These are phyloP conservation scores for Melipona beecheii DNA, from an alignment of 2,888 invertebrate species.

Conservation along the genomic window DNA sequence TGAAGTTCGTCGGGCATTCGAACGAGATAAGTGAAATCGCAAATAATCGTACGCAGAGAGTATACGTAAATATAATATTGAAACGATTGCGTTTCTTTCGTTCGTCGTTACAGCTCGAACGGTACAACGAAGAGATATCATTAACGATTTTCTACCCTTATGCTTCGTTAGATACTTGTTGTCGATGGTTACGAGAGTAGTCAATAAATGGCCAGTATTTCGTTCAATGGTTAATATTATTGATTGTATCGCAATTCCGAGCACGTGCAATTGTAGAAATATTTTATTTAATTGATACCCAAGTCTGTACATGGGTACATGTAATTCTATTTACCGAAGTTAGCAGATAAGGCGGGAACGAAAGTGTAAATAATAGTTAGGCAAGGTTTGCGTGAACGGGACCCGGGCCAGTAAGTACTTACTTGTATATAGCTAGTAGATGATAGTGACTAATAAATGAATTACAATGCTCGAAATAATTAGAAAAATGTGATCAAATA, in stretches of 20 bases:
- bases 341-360: slow-evolving; percentile 44
- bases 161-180: too few relatives aligned
- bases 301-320: background rate
- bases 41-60: slow-evolving; percentile 2
- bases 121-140: slow-evolving; percentile 32
- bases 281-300: slow-evolving; percentile 54
- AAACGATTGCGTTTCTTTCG: background rate
- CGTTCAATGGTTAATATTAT: slow-evolving; percentile 50
- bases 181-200: slow-evolving; percentile 63
- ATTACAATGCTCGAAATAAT: slow-evolving; percentile 45
- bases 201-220: slow-evolving; percentile 77
- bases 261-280: slow-evolving; percentile 56
- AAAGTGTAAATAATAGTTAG: slow-evolving; percentile 64
- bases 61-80: slow-evolving; percentile 32
- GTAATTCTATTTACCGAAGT: slow-evolving; percentile 30
- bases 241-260: slow-evolving; percentile 42
- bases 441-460: slow-evolving; percentile 36
- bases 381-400: slow-evolving; percentile 69
- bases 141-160: slow-evolving; percentile 41
- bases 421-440: slow-evolving; percentile 67
- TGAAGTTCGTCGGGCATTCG: background rate
- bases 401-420: slow-evolving; percentile 77
- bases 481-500: background rate
- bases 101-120: background rate
- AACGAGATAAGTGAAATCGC: background rate